Conservation (phyloP, 1,140 invertebrate species). For the Zaprionus nigranus region DNA sequence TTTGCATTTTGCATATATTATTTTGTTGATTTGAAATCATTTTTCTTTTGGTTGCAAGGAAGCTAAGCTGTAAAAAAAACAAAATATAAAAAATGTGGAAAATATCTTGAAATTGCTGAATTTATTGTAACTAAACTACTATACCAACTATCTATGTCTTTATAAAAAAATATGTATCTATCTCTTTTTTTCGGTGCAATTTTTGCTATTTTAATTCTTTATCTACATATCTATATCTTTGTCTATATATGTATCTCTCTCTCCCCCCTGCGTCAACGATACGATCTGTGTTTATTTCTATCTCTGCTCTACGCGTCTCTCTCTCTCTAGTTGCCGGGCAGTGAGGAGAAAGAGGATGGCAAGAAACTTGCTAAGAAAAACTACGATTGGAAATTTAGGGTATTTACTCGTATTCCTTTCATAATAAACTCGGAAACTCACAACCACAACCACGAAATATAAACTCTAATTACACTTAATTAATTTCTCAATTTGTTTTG, state of each 20-base stretch:
- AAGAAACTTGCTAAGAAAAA: constrained; percentile 87
- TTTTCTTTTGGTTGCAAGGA: constrained; percentile 59
- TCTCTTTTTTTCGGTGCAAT: constrained; percentile 12
- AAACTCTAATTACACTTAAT: constrained; percentile 41
- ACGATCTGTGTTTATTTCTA: constrained; percentile 33
- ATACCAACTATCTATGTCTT: constrained; percentile 27
- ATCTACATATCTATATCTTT: constrained; percentile 42
- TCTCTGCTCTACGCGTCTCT: constrained; percentile 11
- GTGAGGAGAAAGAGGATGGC: constrained; percentile 85
- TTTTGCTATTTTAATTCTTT: constrained; percentile 24
- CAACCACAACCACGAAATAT: constrained; percentile 27
- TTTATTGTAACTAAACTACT: constrained; percentile 31
- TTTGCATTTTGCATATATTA: constrained; percentile 65
- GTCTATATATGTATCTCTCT: constrained; percentile 35
- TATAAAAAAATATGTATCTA: constrained; percentile 20
- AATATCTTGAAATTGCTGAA: constrained; percentile 42
- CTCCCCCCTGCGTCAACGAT: constrained; percentile 39
- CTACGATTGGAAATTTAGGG: constrained; percentile 93
- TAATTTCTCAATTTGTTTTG: constrained; percentile 51
- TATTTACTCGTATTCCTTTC: constrained; percentile 84
- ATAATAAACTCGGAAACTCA: constrained; percentile 34
- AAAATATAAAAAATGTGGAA: constrained; percentile 69
- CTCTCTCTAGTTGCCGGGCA: constrained; percentile 82
- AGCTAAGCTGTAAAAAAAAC: constrained; percentile 61
- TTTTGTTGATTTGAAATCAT: constrained; percentile 35